Evolutionary conservation across 2,113 vertebrate species (phyloP), one percentile per base, ranked within the genome.

Genomic region (Ornithorhynchus anatinus): DNA sequence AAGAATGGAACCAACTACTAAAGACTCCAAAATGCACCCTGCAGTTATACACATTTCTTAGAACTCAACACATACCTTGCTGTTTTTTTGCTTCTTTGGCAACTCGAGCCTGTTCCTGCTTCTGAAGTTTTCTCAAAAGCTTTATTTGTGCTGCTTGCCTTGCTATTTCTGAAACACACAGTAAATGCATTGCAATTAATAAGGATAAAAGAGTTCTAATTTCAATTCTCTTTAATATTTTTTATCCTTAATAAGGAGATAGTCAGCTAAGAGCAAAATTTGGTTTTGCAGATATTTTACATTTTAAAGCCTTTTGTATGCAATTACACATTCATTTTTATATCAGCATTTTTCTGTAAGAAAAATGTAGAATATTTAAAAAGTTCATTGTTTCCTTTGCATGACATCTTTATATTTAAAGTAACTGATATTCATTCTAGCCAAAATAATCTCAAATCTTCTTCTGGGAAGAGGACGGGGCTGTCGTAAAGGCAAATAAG

Each of bases 81-180:
- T 96, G 96, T 82, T 94, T 97, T 87, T 94, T 96, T 1, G 96
- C 97, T 87, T 99, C 96, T 90, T 98, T 99, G 65, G 95, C 95
- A 31, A 96, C 96, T 75, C 94, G 95, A 2, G 94, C 95, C 85
- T 96, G 93, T 29, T 97, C 97, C 75, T 98, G 96, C 65, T 96
- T 98, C 88, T 98, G 96, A 53, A 97, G 94, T 87, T 97, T 98
- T 83, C 96, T 94, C 84, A 97, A 92, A 83, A 97, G 90, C 86
- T 99, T 99, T 84, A 99, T 96, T 84, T 98, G 95, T 69, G 97
- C 95, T 62, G 96, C 97, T 91, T 98, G 96, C 63, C 96, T 95
- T 43, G 96, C 97, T 83, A 98, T 97, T 94, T 98, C 97, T 98
- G 90, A 84, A 85, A 92, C 29, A 82, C 36, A 86, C 37, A 79